Percentiles rank a stretch among this genome's conserved stretches.
phyloP scores from a whole-genome alignment of 2,888 invertebrate species.

The Cyclophora punctaria region DNA sequence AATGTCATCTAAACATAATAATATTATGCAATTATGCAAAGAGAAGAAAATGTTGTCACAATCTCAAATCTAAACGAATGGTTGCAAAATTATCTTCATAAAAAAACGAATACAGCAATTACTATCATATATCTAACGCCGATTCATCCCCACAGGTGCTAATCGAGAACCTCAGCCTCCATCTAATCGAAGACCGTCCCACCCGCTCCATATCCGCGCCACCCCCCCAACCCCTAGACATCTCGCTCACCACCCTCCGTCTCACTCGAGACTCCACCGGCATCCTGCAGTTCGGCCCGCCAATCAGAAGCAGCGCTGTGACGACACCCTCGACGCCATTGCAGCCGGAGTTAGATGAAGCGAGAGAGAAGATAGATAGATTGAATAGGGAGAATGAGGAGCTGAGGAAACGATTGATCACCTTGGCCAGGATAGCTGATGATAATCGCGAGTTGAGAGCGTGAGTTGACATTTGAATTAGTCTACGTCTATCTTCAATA shows the following conservation, averaged over 20 bases:
- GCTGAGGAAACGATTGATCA: conserved; percentile 58
- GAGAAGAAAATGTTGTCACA: too few relatives aligned
- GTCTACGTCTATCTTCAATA: too few relatives aligned
- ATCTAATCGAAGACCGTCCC: conserved; percentile 88
- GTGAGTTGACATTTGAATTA: conserved; percentile 39
- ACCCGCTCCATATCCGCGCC: conserved; percentile 86
- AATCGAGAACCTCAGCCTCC: conserved; percentile 83
- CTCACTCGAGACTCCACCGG: conserved; percentile 84
- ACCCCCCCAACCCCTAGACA: conserved; percentile 85
- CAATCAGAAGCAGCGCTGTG: conserved; percentile 35
- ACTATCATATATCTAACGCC: neutral
- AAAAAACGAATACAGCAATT: too few relatives aligned
- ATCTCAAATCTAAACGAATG: too few relatives aligned
- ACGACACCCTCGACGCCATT: conserved; percentile 45
- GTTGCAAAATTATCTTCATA: too few relatives aligned
- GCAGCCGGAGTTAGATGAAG: conserved; percentile 61
- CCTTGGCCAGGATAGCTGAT: conserved; percentile 69
- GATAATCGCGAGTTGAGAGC: conserved; percentile 69
- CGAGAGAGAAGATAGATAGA: conserved; percentile 51
- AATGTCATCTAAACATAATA: too few relatives aligned
- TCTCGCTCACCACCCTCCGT: conserved; percentile 81
- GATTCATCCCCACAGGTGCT: conserved; percentile 70
- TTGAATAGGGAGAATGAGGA: conserved; percentile 68
- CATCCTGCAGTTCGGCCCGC: conserved; percentile 82
- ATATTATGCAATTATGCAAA: too few relatives aligned